These are phyloP conservation scores for Idaea straminata DNA, from an alignment of 2,888 invertebrate genomes.

Conservation along the genomic window DNA sequence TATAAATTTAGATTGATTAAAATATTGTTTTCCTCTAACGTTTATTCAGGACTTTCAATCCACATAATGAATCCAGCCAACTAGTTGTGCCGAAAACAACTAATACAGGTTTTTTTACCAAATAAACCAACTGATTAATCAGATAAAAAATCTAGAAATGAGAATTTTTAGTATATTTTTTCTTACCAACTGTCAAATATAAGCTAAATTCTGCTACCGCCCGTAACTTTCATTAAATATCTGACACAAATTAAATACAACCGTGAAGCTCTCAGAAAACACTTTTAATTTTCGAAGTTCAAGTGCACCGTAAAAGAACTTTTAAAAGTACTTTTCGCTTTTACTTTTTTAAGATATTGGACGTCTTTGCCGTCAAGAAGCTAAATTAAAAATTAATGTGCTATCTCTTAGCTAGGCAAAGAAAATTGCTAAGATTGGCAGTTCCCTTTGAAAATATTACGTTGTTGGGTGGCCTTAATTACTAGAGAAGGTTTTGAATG, in stretches of 20 bases:
- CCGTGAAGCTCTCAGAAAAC: not conserved
- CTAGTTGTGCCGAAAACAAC: too few species aligned
- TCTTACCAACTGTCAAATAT: too few species aligned
- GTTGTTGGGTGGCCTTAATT: conserved; percentile 1
- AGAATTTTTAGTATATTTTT: too few species aligned
- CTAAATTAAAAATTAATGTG: conserved; percentile 34
- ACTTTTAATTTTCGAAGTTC: not conserved
- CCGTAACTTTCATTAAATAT: not conserved
- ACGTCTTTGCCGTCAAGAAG: conserved; percentile 20
- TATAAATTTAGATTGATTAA: too few species aligned
- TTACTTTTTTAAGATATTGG: conserved; percentile 1
- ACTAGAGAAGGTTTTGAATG: not conserved
- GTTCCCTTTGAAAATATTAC: conserved; percentile 9
- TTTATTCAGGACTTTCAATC: too few species aligned
- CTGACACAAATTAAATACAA: not conserved
- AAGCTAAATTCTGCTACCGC: not conserved
- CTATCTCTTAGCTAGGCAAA: conserved; percentile 8
- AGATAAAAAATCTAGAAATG: too few species aligned
- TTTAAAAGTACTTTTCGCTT: not conserved
- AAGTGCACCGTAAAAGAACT: conserved; percentile 2
- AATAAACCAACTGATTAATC: too few species aligned
- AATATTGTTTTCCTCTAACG: too few species aligned
- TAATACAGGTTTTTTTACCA: too few species aligned
- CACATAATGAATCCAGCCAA: too few species aligned
- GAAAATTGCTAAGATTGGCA: conserved; percentile 13